Base-by-base conservation (phyloP, 2,113 vertebrate genomes). In the Arvicanthis niloticus region DNA sequence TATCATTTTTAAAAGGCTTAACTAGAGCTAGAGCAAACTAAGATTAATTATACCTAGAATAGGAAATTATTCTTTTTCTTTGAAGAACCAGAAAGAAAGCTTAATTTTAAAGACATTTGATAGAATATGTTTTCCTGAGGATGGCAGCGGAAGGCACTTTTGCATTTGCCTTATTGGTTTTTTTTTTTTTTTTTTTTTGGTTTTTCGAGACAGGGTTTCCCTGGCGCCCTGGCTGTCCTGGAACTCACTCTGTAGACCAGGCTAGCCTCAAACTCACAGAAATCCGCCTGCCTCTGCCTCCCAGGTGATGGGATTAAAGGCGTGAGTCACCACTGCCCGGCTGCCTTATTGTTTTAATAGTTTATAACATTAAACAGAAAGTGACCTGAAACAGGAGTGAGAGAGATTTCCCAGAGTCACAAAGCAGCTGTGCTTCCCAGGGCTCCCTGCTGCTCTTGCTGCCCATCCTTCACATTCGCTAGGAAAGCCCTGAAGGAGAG, bases 121-220 rank as follows among this genome's bases (percentile, higher is more conserved):
- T 78, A 90, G 45, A 97, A 92, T 45, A 89, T 95, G 58, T 89
- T 93, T 87, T 95, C 42, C 31, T 93, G 13, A 87, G 80, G 40
- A 26, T 76, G 67, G 81, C 17, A 89, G 5, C 48, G 42, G 76
- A 40, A 96, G 81, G 19, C n/a, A 91, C 19, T 94, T 96, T 91
- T 91, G 22, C 12, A 51, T 92, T 92, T 77, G 77, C 60, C 40
- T 70, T 88, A 56, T 65, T 91, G 68, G n/a, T n/a, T n/a, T n/a
- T n/a, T n/a, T n/a, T n/a, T n/a, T n/a, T n/a, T n/a, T n/a, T n/a
- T n/a, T n/a, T n/a, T n/a, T n/a, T n/a, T n/a, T n/a, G n/a, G n/a
- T n/a, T n/a, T n/a, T n/a, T n/a, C n/a, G n/a, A n/a, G n/a, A n/a
- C n/a, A n/a, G n/a, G n/a, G n/a, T n/a, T n/a, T n/a, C n/a, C n/a